These are phyloP conservation scores for Anaspis maculata DNA, from an alignment of 2,888 invertebrate species.

Conservation along the genomic window DNA sequence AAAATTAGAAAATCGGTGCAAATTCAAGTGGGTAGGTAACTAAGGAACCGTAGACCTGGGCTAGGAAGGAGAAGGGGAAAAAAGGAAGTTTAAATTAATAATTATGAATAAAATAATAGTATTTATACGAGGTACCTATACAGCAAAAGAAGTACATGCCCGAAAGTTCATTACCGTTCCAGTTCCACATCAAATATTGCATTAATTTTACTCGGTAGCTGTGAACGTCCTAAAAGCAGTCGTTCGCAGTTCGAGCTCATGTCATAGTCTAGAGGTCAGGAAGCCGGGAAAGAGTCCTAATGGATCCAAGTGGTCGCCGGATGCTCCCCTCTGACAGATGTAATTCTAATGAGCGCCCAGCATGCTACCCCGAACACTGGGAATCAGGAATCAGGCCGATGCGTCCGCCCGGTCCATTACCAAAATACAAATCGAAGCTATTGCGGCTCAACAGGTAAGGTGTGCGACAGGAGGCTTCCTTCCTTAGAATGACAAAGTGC, in stretches of 20 bases:
- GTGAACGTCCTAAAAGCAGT: constrained; percentile 1
- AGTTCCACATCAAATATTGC: too few relatives aligned
- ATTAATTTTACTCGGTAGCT: too few relatives aligned
- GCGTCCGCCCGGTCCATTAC: constrained; percentile 9
- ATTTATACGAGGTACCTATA: too few relatives aligned
- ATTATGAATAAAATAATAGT: too few relatives aligned
- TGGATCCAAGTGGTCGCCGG: constrained; percentile 14
- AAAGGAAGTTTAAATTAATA: too few relatives aligned
- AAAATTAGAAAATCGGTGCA: too few relatives aligned
- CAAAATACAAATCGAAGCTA: constrained; percentile 14
- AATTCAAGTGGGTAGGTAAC: too few relatives aligned
- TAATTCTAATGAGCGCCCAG: constrained; percentile 17
- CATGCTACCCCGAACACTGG: constrained; percentile 9
- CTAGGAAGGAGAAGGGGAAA: too few relatives aligned
- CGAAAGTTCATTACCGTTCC: too few relatives aligned
- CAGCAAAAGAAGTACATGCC: too few relatives aligned
- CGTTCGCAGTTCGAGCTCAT: background rate
- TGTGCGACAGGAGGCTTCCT: constrained; percentile 23
- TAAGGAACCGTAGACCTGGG: too few relatives aligned
- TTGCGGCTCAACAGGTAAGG: constrained; percentile 29
- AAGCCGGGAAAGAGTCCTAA: constrained; percentile 17
- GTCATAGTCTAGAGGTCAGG: constrained; percentile 13
- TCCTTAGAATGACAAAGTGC: constrained; percentile 24
- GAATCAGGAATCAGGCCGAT: too few relatives aligned
- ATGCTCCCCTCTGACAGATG: constrained; percentile 16